Evolutionary conservation across 2,888 invertebrate genomes (phyloP).

Genomic region (Ypsolopha scabrella): DNA sequence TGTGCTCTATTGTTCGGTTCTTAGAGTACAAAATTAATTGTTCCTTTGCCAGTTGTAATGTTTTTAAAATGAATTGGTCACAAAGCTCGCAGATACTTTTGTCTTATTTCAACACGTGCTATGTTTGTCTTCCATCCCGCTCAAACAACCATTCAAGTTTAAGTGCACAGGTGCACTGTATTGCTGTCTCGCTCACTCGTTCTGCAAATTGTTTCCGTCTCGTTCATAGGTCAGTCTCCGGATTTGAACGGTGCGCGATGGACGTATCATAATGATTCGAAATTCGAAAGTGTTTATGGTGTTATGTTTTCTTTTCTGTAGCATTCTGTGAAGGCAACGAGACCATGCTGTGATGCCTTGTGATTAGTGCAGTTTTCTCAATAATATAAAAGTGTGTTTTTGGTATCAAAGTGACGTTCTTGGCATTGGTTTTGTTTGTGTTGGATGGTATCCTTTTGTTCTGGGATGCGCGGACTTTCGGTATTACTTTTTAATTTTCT

Average conservation of each 20-base stretch:
- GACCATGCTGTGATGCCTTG: constrained; percentile 19
- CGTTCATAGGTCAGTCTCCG: constrained; percentile 42
- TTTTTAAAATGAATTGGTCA: constrained; percentile 11
- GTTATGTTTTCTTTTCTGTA: constrained; percentile 22
- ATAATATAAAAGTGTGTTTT: neutral
- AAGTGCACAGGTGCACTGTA: constrained; percentile 62
- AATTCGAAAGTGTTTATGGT: constrained; percentile 14
- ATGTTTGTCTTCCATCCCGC: constrained; percentile 53
- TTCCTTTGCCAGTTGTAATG: constrained; percentile 19
- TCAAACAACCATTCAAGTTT: constrained; percentile 49
- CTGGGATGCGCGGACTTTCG: constrained; percentile 16
- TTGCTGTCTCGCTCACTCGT: constrained; percentile 42
- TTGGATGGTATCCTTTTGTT: constrained; percentile 31
- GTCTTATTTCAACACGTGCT: constrained; percentile 42
- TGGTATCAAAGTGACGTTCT: constrained; percentile 23
- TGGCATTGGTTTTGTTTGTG: constrained; percentile 20
- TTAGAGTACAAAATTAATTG: constrained; percentile 15
- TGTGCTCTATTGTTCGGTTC: constrained; percentile 11
- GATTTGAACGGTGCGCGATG: constrained; percentile 21
- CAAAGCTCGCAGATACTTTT: constrained; percentile 7
- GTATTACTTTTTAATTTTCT: neutral
- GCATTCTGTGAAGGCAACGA: constrained; percentile 21
- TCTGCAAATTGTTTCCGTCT: constrained; percentile 28
- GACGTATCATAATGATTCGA: constrained; percentile 21
- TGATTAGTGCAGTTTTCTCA: constrained; percentile 13